A percentile compares a stretch with the other conserved stretches of the same genome.
These are phyloP conservation scores for Leptobrachium leishanense DNA, from an alignment of 2,113 vertebrate genomes.

Conservation along the genomic window DNA sequence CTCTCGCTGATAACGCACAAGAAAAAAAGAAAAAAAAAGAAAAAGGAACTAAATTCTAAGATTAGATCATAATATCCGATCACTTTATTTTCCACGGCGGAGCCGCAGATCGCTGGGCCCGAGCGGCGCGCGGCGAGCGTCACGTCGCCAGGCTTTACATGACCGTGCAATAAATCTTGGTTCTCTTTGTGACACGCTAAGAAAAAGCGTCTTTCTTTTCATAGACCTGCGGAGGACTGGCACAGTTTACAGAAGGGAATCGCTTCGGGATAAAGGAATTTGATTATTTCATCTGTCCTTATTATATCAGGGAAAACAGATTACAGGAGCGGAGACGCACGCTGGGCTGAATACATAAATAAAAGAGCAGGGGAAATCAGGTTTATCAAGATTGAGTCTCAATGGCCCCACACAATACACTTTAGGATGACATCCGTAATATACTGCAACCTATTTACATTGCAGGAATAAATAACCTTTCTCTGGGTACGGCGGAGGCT, in stretches of 20 bases:
- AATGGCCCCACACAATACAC: constrained; percentile 6
- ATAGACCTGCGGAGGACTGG: constrained; percentile 20
- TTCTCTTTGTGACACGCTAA: constrained; percentile 1
- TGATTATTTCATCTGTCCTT: constrained; percentile 43
- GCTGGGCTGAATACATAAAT: constrained; percentile 36
- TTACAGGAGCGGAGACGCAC: constrained; percentile 14
- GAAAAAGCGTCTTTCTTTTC: constrained; percentile 8
- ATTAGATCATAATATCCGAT: no score
- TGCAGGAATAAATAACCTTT: neutral
- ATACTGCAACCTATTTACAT: constrained; percentile 17
- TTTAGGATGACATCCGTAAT: neutral
- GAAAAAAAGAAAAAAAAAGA: no score
- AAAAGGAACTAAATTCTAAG: no score
- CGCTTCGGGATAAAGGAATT: constrained; percentile 24
- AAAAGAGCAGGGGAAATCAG: constrained; percentile 1
- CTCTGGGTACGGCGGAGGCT: no score
- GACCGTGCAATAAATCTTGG: constrained; percentile 13
- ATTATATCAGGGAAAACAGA: constrained; percentile 47
- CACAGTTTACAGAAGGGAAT: constrained; percentile 6
- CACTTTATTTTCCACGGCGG: neutral
- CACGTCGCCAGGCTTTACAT: neutral
- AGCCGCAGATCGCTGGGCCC: neutral
- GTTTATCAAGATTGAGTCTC: constrained; percentile 2
- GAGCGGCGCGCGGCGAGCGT: neutral
- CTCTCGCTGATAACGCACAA: no score